Evolutionary conservation across 2,113 vertebrate genomes (phyloP).

Genomic region (Pituophis catenifer): DNA sequence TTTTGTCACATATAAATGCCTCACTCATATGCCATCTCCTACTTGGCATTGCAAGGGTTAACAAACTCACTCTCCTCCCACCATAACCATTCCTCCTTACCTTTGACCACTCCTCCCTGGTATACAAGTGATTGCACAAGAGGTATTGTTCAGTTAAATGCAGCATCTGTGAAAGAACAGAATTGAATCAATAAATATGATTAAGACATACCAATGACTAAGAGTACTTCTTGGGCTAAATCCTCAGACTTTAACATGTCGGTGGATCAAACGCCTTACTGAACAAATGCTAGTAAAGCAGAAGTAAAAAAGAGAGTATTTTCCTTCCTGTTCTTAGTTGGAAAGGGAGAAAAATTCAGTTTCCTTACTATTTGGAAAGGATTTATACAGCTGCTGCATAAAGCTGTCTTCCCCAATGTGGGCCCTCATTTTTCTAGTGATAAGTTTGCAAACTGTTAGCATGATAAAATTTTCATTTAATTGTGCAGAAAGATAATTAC

Average conservation of each 20-base stretch:
- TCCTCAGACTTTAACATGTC: not conserved
- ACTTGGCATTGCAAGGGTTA: no score
- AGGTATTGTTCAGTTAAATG: no score
- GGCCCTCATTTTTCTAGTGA: not conserved
- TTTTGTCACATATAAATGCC: no score
- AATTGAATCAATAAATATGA: no score
- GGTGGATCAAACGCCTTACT: not conserved
- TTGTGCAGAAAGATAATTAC: constrained; percentile 68
- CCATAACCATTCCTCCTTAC: no score
- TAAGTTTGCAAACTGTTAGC: constrained; percentile 43
- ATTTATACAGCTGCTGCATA: not conserved
- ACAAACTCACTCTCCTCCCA: no score
- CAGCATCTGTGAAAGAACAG: no score
- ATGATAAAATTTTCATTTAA: constrained; percentile 56
- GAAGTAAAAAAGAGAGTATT: not conserved
- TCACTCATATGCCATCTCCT: no score
- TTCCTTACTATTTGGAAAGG: not conserved
- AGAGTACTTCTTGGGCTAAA: no score
- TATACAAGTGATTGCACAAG: no score
- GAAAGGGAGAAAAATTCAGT: not conserved
- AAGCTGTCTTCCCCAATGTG: not conserved
- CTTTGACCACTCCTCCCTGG: no score
- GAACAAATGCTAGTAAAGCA: not conserved
- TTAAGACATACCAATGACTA: no score
- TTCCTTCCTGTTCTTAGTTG: not conserved